Base-by-base conservation (phyloP, 2,797 vertebrate genomes). In the Fratercula arctica region DNA sequence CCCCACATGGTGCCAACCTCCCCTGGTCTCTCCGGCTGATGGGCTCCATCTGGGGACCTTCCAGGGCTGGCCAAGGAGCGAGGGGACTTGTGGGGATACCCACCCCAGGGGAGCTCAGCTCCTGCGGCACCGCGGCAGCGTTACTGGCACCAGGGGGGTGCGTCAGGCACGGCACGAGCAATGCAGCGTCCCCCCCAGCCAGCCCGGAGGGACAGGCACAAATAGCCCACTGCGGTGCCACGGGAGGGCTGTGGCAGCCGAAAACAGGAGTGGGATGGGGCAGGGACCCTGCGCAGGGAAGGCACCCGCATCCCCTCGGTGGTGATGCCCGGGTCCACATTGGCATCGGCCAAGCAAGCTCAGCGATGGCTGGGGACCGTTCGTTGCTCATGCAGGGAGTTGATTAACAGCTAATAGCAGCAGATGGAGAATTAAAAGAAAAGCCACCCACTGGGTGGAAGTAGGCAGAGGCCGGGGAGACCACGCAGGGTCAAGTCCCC, bases 401-500 rank as follows among this genome's bases (percentile, higher is more conserved):
- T 56, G 91, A 68, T 45, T 35, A 20, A 85, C 90, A 91, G 96
- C 96, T 72, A 95, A 76, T 74, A 87, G 95, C 93, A 91, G 96
- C 96, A 81, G 84, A 79, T n/a, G 76, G 64, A 73, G 60, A 54
- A 72, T 87, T 68, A 33, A 89, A 90, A 85, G 59, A 85, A 37
- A 67, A 90, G 51, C 96, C 96, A 91, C 97, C 97, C 97, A 95
- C 95, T 95, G 96, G 97, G 97, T 96, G 97, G 96, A 97, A 95
- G 64, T n/a, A 82, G 78, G 75, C 64, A 76, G 94, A 70, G 90
- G 61, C 92, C 5, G 1, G 87, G 87, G 28, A 57, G 59, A 14
- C 37, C 70, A 28, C 3, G 29, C 53, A 39, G 74, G 70, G 48
- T 25, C 6, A 10, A 35, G 54, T 50, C 59, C 59, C 78, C 82